These are phyloP conservation scores for Tetramorium parvispinum DNA, from an alignment of 1,140 invertebrate genomes.

Conservation along the genomic window DNA sequence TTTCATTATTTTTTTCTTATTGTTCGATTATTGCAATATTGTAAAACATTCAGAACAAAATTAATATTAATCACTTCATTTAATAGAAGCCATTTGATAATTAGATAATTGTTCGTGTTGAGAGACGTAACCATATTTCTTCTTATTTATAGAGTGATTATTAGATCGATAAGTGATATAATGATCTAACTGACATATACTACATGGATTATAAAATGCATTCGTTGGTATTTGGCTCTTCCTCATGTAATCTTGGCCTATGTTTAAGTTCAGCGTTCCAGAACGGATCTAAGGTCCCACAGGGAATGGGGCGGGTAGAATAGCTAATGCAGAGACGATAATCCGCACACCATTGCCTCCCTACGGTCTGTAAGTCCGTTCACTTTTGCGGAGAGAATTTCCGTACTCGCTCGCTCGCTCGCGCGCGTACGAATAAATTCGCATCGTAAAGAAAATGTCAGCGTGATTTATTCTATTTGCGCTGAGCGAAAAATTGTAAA, in stretches of 20 bases:
- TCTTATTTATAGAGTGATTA: background rate
- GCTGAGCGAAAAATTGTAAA: slow-evolving; percentile 33
- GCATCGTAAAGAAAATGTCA: slow-evolving; percentile 20
- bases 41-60: background rate
- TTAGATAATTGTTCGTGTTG: background rate
- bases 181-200: background rate
- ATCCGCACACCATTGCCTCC: slow-evolving; percentile 42
- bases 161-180: background rate
- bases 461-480: slow-evolving; percentile 50
- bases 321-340: slow-evolving; percentile 69
- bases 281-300: slow-evolving; percentile 55
- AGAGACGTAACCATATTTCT: background rate
- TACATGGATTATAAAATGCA: background rate
- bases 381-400: slow-evolving; percentile 25
- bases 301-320: slow-evolving; percentile 60
- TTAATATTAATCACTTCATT: background rate
- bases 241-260: slow-evolving; percentile 70
- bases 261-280: slow-evolving; percentile 60
- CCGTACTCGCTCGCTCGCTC: background rate
- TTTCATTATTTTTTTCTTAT: background rate
- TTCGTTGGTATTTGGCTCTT: slow-evolving; percentile 38
- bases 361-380: slow-evolving; percentile 33
- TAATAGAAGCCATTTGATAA: background rate
- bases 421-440: slow-evolving; percentile 22
- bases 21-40: background rate